These are phyloP conservation scores for Gastracanthus pulcherrimus DNA, from an alignment of 2,888 invertebrate genomes.

Conservation along the genomic window DNA sequence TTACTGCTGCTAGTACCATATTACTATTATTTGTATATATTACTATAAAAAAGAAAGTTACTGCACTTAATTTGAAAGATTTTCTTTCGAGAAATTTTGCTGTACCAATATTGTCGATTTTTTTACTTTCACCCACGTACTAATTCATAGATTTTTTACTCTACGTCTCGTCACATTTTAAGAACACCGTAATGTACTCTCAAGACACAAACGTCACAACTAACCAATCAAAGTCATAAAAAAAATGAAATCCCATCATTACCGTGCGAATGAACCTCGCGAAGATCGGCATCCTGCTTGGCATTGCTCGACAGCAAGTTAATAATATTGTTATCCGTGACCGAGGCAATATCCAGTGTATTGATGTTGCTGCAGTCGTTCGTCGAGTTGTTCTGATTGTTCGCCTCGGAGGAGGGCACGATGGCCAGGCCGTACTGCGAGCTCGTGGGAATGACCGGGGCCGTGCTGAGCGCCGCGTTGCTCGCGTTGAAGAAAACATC, in stretches of 20 bases:
- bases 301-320: conserved; percentile 74
- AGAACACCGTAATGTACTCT: neutral
- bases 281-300: conserved; percentile 78
- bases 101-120: too few relatives aligned
- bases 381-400: conserved; percentile 69
- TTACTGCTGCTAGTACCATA: too few relatives aligned
- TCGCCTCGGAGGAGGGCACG: conserved; percentile 82
- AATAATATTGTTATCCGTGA: conserved; percentile 76
- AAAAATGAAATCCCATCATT: conserved; percentile 70
- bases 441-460: conserved; percentile 90
- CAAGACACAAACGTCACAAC: neutral
- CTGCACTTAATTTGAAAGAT: too few relatives aligned
- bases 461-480: conserved; percentile 87
- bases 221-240: neutral
- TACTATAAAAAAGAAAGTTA: too few relatives aligned
- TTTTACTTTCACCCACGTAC: too few relatives aligned
- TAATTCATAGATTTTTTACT: neutral
- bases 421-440: conserved; percentile 91
- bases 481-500: conserved; percentile 89
- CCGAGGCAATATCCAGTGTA: conserved; percentile 72
- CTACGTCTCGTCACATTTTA: neutral
- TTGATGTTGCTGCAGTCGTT: conserved; percentile 74
- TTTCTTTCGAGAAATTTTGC: too few relatives aligned
- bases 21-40: too few relatives aligned
- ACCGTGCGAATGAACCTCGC: conserved; percentile 84